phyloP scores from a whole-genome alignment of 1,140 invertebrate genomes.

The Drosophila pruinosa region DNA sequence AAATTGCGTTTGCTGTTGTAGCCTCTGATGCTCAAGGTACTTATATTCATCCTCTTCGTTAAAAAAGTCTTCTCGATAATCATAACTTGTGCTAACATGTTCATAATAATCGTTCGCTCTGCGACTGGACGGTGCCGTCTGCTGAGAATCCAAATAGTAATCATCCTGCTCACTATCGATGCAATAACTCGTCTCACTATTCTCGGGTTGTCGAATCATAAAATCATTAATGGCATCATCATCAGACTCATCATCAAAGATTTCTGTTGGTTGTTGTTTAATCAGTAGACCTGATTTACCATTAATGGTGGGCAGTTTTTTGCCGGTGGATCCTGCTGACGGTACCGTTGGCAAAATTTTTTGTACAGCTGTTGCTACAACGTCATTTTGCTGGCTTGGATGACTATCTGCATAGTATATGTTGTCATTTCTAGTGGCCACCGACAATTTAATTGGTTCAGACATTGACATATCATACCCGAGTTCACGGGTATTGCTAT shows the following conservation, averaged over 20 bases:
- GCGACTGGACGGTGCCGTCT: constrained; percentile 81
- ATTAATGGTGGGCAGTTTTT: constrained; percentile 82
- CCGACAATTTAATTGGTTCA: constrained; percentile 6
- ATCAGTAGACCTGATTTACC: constrained; percentile 70
- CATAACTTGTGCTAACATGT: constrained; percentile 64
- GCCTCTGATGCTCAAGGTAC: constrained; percentile 79
- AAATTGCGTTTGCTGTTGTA: constrained; percentile 52
- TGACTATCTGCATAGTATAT: constrained; percentile 45
- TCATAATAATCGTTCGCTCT: constrained; percentile 79
- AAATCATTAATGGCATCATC: constrained; percentile 36
- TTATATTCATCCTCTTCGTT: constrained; percentile 82
- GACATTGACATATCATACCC: constrained; percentile 6
- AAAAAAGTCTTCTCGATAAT: constrained; percentile 82
- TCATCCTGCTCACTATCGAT: constrained; percentile 73
- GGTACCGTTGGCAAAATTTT: constrained; percentile 61
- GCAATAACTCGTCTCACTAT: constrained; percentile 53
- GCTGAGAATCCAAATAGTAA: constrained; percentile 72
- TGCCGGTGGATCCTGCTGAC: constrained; percentile 64
- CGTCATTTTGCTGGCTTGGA: constrained; percentile 30
- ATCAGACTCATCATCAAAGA: constrained; percentile 70
- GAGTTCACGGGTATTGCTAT: constrained; percentile 53
- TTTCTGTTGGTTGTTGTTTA: constrained; percentile 78
- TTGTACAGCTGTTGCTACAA: constrained; percentile 7
- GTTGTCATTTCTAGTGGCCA: not conserved
- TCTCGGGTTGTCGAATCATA: constrained; percentile 1